Percentiles rank a stretch among this genome's conserved stretches.
phyloP scores from a whole-genome alignment of 2,113 vertebrate genomes.

The Dipodomys spectabilis region DNA sequence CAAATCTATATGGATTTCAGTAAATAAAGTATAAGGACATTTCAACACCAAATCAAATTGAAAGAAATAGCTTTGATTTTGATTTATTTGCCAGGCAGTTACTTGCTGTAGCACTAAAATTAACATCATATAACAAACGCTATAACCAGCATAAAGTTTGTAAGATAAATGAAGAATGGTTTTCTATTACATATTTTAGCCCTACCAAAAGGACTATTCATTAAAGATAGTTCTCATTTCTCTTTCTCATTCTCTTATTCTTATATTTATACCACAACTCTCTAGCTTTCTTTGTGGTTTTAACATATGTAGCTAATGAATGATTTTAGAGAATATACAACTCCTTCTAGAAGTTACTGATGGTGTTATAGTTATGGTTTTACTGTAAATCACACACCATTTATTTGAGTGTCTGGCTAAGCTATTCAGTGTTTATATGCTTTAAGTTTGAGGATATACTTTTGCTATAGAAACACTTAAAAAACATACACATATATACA shows the following conservation, averaged over 20 bases:
- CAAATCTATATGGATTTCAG: not conserved
- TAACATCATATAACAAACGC: no score
- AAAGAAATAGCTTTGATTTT: not conserved
- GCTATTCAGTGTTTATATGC: not conserved
- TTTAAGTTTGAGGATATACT: not conserved
- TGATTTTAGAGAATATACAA: not conserved
- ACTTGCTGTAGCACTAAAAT: conserved; percentile 34
- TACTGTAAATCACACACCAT: not conserved
- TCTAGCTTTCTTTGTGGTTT: not conserved
- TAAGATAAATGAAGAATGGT: not conserved
- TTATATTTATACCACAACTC: not conserved
- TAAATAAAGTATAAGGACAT: not conserved
- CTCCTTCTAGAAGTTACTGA: not conserved
- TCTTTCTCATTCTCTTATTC: not conserved
- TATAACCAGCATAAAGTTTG: not conserved
- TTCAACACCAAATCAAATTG: not conserved
- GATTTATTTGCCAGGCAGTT: not conserved
- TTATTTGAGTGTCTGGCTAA: not conserved
- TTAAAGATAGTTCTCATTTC: no score
- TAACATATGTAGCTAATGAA: not conserved
- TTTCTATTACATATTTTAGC: not conserved
- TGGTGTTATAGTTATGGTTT: not conserved
- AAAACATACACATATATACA: not conserved
- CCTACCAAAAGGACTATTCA: not conserved
- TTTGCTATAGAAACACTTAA: not conserved